Evolutionary conservation across 2,888 invertebrate species (phyloP), one percentile per base, ranked within the genome.

Genomic region (Yponomeuta sedellus): DNA sequence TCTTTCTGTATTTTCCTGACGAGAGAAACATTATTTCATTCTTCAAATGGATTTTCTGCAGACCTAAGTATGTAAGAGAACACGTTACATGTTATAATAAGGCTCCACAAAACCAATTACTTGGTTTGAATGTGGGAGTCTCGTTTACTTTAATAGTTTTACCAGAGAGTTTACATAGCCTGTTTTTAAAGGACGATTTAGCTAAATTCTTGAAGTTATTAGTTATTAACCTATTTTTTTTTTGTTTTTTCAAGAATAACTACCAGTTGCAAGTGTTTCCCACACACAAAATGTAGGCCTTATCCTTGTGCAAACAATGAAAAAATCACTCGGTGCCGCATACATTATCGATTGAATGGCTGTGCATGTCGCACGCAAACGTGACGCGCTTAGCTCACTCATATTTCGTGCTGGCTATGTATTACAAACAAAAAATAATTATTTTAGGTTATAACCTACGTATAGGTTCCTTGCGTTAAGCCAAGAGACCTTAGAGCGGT

Each of bases 291-390:
- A 52, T 16, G 44, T 52, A 12, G 44, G 44, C 44, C 44, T 52
- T 52, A 52, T 52, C 44, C 44, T 52, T 52, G 44, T 52, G 44
- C 44, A 52, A 52, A 52, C 44, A 52, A 52, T 52, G 44, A 52
- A 52, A 52, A 52, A 52, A 52, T 52, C 44, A 52, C 44, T 52
- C 34, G 34, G 34, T 34, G 16, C 44, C 16, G 44, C 44, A 52
- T 52, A 52, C 44, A 52, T 52, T 52, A 52, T 52, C 44, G 44
- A 52, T 52, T 52, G 16, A 52, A 52, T 52, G 16, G 44, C 16
- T 52, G 16, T 52, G 44, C 44, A 52, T 52, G 44, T 52, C 44
- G 44, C 44, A 52, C 44, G 44, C 44, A 52, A 52, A 52, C 44
- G 12, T 52, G 44, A 52, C 44, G 44, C 44, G 44, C 44, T 52